phyloP scores from a whole-genome alignment of 2,888 invertebrate genomes.

The Drosophila nr. perissopoda region DNA sequence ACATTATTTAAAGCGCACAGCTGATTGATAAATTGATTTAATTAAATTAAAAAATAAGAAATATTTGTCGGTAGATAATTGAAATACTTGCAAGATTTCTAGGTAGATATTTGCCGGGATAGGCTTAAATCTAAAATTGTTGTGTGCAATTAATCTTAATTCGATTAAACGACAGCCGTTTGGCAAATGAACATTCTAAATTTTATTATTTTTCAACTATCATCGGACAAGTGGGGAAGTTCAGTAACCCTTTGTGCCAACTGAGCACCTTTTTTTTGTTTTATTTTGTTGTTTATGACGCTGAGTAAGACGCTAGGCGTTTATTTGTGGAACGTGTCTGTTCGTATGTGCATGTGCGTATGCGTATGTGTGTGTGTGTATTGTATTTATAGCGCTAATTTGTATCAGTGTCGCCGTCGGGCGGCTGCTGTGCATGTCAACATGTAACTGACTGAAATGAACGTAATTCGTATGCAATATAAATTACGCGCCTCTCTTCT shows the following conservation, averaged over 20 bases:
- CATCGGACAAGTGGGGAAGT: conserved; percentile 42
- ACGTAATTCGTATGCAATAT: conserved; percentile 75
- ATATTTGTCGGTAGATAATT: neutral
- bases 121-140: neutral
- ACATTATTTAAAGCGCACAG: neutral
- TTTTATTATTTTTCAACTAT: conserved; percentile 37
- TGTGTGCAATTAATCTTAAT: conserved; percentile 34
- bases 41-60: neutral
- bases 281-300: conserved; percentile 58
- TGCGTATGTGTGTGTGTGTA: conserved; percentile 15
- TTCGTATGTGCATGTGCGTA: conserved; percentile 6
- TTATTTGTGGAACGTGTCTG: conserved; percentile 48
- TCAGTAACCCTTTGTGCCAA: conserved; percentile 60
- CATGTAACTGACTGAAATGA: conserved; percentile 73
- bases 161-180: conserved; percentile 40
- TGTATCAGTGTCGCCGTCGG: conserved; percentile 54
- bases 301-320: conserved; percentile 18
- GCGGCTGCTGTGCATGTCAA: conserved; percentile 60
- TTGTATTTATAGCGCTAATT: conserved; percentile 76
- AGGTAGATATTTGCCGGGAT: neutral
- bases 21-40: neutral
- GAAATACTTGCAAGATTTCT: neutral
- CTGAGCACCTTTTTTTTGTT: conserved; percentile 4
- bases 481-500: conserved; percentile 57
- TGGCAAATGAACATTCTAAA: conserved; percentile 70